phyloP scores from a whole-genome alignment of 2,888 invertebrate genomes.

The Eristalis pertinax region DNA sequence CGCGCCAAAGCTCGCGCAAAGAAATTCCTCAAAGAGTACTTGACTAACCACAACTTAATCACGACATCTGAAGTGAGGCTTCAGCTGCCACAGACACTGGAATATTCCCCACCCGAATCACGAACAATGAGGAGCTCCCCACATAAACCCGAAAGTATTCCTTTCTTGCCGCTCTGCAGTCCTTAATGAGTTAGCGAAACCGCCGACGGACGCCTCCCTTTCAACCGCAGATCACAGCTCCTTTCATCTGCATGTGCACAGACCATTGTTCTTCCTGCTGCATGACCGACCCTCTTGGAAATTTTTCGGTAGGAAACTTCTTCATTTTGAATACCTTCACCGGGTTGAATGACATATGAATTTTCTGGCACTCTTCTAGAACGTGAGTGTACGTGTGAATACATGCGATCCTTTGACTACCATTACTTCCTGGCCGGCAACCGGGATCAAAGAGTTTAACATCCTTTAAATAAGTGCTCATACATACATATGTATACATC shows the following conservation, averaged over 20 bases:
- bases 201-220: not conserved
- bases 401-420: too few species aligned
- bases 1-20: too few species aligned
- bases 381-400: too few species aligned
- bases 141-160: slow-evolving; percentile 16
- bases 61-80: too few species aligned
- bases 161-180: not conserved
- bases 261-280: slow-evolving; percentile 6
- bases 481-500: too few species aligned
- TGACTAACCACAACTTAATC: too few species aligned
- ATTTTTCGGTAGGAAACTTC: slow-evolving; percentile 6
- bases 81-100: too few species aligned
- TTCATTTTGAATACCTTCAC: slow-evolving; percentile 8
- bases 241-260: slow-evolving; percentile 19
- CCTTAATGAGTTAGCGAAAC: slow-evolving; percentile 10
- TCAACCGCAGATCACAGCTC: slow-evolving; percentile 4
- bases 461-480: too few species aligned
- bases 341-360: not conserved
- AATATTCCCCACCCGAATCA: slow-evolving; percentile 1
- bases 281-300: not conserved
- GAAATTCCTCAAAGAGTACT: too few species aligned
- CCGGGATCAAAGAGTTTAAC: too few species aligned
- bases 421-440: too few species aligned
- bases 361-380: too few species aligned
- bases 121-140: slow-evolving; percentile 13